phyloP scores from a whole-genome alignment of 2,888 invertebrate genomes.

The Agapostemon virescens region DNA sequence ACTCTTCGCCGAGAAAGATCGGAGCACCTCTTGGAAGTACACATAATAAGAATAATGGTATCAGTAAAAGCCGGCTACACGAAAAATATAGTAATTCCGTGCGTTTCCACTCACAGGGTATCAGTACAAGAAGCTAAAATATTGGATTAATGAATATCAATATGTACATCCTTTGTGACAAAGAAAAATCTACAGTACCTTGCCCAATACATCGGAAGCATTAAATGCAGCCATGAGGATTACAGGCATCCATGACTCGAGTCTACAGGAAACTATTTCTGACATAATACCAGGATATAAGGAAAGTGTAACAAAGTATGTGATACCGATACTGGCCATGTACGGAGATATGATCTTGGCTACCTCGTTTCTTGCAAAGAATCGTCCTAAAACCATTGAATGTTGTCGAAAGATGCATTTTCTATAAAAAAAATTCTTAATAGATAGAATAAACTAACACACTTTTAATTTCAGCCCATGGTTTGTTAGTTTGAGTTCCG shows the following conservation, averaged over 20 bases:
- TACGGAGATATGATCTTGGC: slow-evolving; percentile 93
- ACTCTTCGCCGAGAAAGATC: slow-evolving; percentile 85
- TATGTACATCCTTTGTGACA: neutral
- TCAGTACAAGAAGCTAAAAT: slow-evolving; percentile 87
- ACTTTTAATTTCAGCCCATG: slow-evolving; percentile 82
- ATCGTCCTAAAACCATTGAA: slow-evolving; percentile 83
- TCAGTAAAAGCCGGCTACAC: slow-evolving; percentile 86
- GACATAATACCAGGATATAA: slow-evolving; percentile 95
- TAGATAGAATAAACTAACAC: slow-evolving; percentile 59
- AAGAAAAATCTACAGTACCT: slow-evolving; percentile 81
- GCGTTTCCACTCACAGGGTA: slow-evolving; percentile 92
- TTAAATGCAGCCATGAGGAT: slow-evolving; percentile 94
- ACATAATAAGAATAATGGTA: slow-evolving; percentile 91
- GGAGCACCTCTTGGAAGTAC: slow-evolving; percentile 90
- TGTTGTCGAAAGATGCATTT: neutral
- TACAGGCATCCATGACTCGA: slow-evolving; percentile 95
- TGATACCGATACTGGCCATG: slow-evolving; percentile 93
- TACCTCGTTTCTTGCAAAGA: slow-evolving; percentile 89
- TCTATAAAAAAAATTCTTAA: neutral
- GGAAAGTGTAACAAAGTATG: slow-evolving; percentile 94
- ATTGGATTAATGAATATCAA: neutral
- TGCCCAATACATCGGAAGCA: slow-evolving; percentile 91
- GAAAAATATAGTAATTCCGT: slow-evolving; percentile 89
- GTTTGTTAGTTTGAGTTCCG: slow-evolving; percentile 79
- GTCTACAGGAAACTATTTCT: slow-evolving; percentile 91